Conservation (phyloP, 2,888 invertebrate species). For the Nomada hirtipes region DNA sequence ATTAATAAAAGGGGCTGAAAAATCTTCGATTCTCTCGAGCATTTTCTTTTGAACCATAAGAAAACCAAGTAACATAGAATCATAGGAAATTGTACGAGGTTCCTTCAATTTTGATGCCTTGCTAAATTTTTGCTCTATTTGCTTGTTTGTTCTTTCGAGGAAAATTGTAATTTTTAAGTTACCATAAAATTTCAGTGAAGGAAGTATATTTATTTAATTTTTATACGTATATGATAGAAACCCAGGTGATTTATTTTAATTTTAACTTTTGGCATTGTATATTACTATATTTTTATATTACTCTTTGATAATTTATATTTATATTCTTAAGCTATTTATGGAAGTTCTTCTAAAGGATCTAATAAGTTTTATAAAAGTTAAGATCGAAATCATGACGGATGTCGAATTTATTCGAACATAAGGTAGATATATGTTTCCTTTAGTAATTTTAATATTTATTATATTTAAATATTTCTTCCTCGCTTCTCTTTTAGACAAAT, state of each 20-base stretch:
- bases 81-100: not conserved
- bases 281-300: not conserved
- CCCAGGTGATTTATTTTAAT: not conserved
- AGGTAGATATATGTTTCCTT: too few relatives aligned
- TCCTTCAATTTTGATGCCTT: not conserved
- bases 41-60: not conserved
- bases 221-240: not conserved
- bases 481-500: not conserved
- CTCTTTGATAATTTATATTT: not conserved
- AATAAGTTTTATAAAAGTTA: not conserved
- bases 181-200: not conserved
- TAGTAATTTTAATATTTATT: not conserved
- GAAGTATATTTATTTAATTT: not conserved
- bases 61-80: not conserved
- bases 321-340: not conserved
- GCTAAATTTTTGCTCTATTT: not conserved
- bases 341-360: not conserved
- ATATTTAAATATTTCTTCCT: not conserved
- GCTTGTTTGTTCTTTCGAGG: not conserved
- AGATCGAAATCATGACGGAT: not conserved
- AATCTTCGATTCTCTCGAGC: slow-evolving; percentile 15
- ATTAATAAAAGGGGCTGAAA: not conserved
- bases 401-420: not conserved
- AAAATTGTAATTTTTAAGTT: not conserved
- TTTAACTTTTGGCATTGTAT: not conserved